phyloP scores from a whole-genome alignment of 1,140 invertebrate species.

The Amphibalanus amphitrite region DNA sequence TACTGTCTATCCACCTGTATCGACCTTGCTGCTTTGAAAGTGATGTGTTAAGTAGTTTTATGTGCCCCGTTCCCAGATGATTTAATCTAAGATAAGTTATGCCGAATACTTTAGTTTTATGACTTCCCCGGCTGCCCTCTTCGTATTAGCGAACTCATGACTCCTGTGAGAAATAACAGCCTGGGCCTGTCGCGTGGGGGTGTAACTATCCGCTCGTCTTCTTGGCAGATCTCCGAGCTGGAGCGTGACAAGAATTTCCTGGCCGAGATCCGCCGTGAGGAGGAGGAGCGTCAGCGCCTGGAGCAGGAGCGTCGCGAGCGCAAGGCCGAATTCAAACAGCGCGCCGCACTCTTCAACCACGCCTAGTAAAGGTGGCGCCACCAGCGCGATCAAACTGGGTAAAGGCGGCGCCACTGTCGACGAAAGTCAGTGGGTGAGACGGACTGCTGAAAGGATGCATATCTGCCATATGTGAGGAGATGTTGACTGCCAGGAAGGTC shows the following conservation, averaged over 20 bases:
- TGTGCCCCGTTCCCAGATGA: too few species aligned
- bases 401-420: neutral
- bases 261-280: slow-evolving; percentile 66
- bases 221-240: slow-evolving; percentile 55
- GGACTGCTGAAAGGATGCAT: too few species aligned
- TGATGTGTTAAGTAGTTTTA: too few species aligned
- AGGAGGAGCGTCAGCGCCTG: slow-evolving; percentile 58
- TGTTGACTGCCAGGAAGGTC: too few species aligned
- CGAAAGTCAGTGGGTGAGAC: too few species aligned
- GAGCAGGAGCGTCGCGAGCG: slow-evolving; percentile 58
- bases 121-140: neutral
- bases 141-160: neutral
- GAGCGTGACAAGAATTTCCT: slow-evolving; percentile 63
- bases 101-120: too few species aligned
- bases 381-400: too few species aligned
- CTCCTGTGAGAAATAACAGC: neutral
- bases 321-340: slow-evolving; percentile 58
- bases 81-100: too few species aligned
- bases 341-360: slow-evolving; percentile 49
- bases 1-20: too few species aligned
- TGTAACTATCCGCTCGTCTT: slow-evolving; percentile 11
- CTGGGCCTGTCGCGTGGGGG: neutral
- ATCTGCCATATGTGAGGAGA: too few species aligned
- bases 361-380: neutral
- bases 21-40: too few species aligned